Conservation (phyloP, 2,113 vertebrate species). For the Coturnix japonica region DNA sequence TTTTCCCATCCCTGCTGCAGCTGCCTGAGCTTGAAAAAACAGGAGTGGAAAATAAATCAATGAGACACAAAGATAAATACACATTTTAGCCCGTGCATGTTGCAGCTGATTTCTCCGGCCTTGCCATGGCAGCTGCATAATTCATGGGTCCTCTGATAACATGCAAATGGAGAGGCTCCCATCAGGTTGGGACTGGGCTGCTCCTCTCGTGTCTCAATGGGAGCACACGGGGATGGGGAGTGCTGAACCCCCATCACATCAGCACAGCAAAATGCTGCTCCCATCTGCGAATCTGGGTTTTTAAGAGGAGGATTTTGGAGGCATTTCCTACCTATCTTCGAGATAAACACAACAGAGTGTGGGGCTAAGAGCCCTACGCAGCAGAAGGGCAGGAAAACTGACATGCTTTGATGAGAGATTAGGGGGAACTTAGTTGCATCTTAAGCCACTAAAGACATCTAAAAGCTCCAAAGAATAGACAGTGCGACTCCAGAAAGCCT, state of each 20-base stretch:
- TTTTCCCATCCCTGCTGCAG: neutral
- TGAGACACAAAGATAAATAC: constrained; percentile 50
- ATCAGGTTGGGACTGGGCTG: neutral
- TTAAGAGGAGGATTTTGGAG: neutral
- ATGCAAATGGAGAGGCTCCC: neutral
- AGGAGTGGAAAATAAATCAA: constrained; percentile 51
- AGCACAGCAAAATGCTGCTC: too few relatives aligned
- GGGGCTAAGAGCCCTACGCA: neutral
- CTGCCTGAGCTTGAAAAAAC: neutral
- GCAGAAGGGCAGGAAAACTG: neutral
- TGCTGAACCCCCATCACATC: neutral
- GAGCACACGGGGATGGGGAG: too few relatives aligned
- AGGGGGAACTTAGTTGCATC: constrained; percentile 27
- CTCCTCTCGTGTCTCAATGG: too few relatives aligned
- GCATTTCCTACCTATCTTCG: neutral
- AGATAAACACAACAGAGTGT: neutral
- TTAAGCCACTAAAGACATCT: constrained; percentile 59
- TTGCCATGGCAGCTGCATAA: constrained; percentile 26
- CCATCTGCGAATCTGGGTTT: neutral
- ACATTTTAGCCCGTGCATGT: neutral
- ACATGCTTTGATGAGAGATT: constrained; percentile 41
- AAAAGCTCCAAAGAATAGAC: constrained; percentile 16
- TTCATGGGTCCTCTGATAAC: constrained; percentile 19
- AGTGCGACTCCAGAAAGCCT: neutral
- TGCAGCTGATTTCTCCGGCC: constrained; percentile 17